Evolutionary conservation across 2,113 vertebrate species (phyloP).

Genomic region (Anhinga rufa): DNA sequence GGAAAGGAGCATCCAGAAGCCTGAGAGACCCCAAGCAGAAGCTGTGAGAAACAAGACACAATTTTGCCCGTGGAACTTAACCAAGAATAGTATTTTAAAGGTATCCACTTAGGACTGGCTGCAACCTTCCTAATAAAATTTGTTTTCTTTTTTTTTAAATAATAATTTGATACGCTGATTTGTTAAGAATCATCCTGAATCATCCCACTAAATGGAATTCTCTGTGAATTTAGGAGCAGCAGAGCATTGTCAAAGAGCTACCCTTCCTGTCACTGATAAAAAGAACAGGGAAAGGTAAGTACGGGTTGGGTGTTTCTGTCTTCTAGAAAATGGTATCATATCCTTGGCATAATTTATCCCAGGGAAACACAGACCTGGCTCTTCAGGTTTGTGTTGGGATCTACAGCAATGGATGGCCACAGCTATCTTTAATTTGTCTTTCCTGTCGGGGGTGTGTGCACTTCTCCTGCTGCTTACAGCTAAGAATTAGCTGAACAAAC

Average conservation of each 20-base stretch:
- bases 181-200: neutral
- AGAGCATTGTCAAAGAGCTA: neutral
- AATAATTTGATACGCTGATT: neutral
- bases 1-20: neutral
- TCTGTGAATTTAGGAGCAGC: neutral
- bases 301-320: neutral
- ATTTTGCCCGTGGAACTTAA: neutral
- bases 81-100: neutral
- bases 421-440: neutral
- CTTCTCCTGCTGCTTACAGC: neutral
- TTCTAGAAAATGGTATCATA: neutral
- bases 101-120: neutral
- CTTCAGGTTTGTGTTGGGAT: neutral
- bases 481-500: neutral
- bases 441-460: neutral
- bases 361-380: neutral
- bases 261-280: neutral
- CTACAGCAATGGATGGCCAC: neutral
- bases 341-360: neutral
- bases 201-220: neutral
- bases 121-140: neutral
- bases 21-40: neutral
- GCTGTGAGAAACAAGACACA: neutral
- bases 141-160: neutral
- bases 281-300: neutral